phyloP scores from a whole-genome alignment of 2,113 vertebrate genomes.

The Rhizomys pruinosus region DNA sequence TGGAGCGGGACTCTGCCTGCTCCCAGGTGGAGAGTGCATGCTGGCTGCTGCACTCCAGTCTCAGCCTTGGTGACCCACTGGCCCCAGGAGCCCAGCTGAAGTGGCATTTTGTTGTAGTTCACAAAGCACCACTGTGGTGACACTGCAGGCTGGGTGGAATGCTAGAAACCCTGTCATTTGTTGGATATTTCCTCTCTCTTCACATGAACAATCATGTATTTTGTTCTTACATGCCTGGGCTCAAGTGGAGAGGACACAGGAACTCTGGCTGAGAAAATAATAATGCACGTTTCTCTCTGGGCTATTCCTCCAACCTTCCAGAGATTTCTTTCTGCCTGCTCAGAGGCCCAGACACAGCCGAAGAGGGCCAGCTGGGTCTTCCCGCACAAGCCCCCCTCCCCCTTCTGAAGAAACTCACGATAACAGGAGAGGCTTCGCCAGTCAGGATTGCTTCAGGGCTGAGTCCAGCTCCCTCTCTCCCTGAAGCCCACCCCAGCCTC shows the following conservation, averaged over 20 bases:
- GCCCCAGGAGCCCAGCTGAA: background rate
- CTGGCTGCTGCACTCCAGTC: background rate
- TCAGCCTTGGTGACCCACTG: accelerated
- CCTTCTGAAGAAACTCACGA: background rate
- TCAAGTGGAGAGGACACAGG: background rate
- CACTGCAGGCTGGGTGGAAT: background rate
- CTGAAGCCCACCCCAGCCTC: too few relatives aligned
- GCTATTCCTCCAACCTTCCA: background rate
- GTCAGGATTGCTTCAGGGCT: background rate
- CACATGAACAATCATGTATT: background rate
- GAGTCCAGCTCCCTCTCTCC: background rate
- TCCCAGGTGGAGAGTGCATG: background rate
- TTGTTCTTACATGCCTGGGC: background rate
- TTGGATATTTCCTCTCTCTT: conserved; percentile 40
- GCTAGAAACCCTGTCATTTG: conserved; percentile 27
- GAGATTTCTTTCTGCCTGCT: conserved; percentile 7
- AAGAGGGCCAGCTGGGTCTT: background rate
- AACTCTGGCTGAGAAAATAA: background rate
- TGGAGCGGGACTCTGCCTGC: background rate
- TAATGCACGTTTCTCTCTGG: background rate
- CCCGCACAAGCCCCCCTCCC: background rate
- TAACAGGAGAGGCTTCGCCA: background rate
- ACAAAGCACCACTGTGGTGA: background rate
- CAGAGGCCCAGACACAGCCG: background rate
- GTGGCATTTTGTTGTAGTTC: conserved; percentile 38